These are phyloP conservation scores for Mionectes olivaceus DNA, from an alignment of 2,797 vertebrate species.

Conservation along the genomic window DNA sequence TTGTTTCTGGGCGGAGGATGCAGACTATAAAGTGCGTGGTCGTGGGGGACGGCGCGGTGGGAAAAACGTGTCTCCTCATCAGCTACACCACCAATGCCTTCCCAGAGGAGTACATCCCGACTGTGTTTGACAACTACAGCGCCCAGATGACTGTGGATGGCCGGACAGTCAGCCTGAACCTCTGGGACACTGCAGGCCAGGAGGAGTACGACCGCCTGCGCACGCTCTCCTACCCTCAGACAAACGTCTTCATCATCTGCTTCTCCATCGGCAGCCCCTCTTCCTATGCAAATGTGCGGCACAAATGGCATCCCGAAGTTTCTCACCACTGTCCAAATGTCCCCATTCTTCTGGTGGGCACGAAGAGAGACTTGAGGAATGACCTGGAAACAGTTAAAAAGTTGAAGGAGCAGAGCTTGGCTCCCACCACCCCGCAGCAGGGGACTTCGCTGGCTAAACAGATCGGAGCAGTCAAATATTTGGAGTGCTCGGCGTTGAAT, in stretches of 20 bases:
- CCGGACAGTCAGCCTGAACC: conserved; percentile 90
- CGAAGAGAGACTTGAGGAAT: conserved; percentile 90
- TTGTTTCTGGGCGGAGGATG: conserved; percentile 80
- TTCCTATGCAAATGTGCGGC: conserved; percentile 91
- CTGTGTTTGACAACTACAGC: conserved; percentile 96
- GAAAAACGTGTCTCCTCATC: conserved; percentile 95
- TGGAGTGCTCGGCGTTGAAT: conserved; percentile 92
- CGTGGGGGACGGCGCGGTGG: conserved; percentile 93
- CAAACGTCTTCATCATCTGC: conserved; percentile 94
- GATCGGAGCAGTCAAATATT: conserved; percentile 93
- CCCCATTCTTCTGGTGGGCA: conserved; percentile 92
- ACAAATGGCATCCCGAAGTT: conserved; percentile 96
- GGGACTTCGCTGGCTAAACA: conserved; percentile 90
- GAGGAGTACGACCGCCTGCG: conserved; percentile 93
- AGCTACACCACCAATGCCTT: conserved; percentile 96
- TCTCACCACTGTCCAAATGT: conserved; percentile 94
- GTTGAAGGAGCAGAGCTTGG: conserved; percentile 92
- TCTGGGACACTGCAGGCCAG: conserved; percentile 96
- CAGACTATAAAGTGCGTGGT: conserved; percentile 97
- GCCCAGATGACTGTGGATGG: conserved; percentile 94
- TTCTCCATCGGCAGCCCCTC: conserved; percentile 94
- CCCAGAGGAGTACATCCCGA: conserved; percentile 94
- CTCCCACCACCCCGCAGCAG: conserved; percentile 90
- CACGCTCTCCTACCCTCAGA: conserved; percentile 92
- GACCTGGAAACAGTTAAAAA: conserved; percentile 91